Conservation (phyloP, 2,797 vertebrate genomes). For the Valencia hispanica region DNA sequence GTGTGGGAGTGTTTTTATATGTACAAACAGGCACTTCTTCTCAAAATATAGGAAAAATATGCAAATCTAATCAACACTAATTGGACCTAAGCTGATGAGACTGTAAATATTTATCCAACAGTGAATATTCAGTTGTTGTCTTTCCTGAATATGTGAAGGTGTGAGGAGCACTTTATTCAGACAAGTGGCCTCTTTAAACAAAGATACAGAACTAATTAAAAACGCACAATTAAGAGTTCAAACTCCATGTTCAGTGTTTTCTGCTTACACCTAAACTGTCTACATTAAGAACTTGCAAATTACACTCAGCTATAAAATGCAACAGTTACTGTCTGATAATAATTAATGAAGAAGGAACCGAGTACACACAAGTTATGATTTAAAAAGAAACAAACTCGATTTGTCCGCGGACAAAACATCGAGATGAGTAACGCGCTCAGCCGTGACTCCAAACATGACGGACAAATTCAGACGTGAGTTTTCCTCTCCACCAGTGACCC, state of each 20-base stretch:
- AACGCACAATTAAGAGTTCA: background rate
- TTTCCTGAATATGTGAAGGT: conserved; percentile 28
- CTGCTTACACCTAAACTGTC: background rate
- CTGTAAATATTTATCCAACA: conserved; percentile 45
- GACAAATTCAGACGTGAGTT: background rate
- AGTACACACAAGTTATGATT: background rate
- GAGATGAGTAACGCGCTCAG: background rate
- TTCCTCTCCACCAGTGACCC: background rate
- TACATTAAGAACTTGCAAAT: background rate
- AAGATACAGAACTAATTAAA: background rate
- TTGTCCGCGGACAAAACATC: background rate
- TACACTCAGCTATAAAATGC: background rate
- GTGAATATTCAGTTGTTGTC: conserved; percentile 30
- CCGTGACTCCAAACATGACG: background rate
- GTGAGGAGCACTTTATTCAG: conserved; percentile 27
- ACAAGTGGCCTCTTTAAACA: background rate
- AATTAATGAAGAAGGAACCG: background rate
- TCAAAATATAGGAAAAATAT: conserved; percentile 4
- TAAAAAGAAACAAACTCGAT: background rate
- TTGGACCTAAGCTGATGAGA: conserved; percentile 23
- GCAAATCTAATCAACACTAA: conserved; percentile 35
- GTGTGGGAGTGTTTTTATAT: conserved; percentile 29
- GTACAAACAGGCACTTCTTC: conserved; percentile 3
- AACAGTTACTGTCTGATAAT: background rate
- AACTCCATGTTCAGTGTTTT: background rate